phyloP scores from a whole-genome alignment of 2,113 vertebrate species.

The Hypocryptadius cinnamomeus region DNA sequence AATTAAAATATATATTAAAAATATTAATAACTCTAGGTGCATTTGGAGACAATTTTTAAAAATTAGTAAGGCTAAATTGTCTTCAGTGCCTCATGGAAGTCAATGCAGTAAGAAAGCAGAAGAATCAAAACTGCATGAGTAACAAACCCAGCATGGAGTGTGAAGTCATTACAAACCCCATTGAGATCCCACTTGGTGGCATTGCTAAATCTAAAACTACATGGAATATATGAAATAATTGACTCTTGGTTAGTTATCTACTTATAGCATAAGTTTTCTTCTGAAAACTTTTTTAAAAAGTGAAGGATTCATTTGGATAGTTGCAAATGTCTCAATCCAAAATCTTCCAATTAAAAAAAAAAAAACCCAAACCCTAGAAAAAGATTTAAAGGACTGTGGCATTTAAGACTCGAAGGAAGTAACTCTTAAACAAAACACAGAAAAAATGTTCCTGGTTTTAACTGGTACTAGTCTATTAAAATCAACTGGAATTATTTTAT shows the following conservation, averaged over 20 bases:
- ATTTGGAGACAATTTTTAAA: not conserved
- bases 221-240: conserved; percentile 54
- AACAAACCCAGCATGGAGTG: not conserved
- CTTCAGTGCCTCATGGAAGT: not conserved
- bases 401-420: not conserved
- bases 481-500: not conserved
- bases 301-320: not conserved
- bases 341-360: not conserved
- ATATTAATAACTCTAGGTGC: not conserved
- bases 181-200: conserved; percentile 21
- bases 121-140: conserved; percentile 35
- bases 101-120: conserved; percentile 23
- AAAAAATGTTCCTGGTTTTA: not conserved
- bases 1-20: not conserved
- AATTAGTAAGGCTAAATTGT: not conserved
- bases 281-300: not conserved
- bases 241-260: conserved; percentile 13
- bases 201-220: conserved; percentile 18
- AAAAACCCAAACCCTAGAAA: not conserved
- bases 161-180: conserved; percentile 50
- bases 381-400: not conserved
- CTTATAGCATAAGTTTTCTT: not conserved
- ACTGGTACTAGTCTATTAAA: not conserved
- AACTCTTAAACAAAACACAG: not conserved
- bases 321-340: not conserved